Conservation (phyloP, 1,140 invertebrate species). For the Saccostrea glomerata region DNA sequence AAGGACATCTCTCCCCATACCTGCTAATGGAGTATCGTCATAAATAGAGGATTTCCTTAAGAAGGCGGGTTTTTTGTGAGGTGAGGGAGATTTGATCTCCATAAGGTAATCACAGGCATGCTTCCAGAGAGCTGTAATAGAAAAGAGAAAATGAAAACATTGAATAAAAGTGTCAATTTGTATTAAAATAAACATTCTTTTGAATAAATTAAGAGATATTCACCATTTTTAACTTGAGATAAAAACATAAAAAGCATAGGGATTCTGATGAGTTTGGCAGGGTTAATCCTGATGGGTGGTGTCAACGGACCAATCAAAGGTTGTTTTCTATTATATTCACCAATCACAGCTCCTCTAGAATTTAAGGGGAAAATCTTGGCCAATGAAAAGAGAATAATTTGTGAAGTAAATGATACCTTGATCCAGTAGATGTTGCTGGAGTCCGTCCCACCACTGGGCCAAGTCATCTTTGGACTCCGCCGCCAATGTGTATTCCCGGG, state of each 20-base stretch:
- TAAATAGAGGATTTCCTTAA: constrained; percentile 74
- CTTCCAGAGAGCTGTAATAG: constrained; percentile 81
- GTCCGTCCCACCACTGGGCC: constrained; percentile 75
- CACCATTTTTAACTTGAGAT: too few species aligned
- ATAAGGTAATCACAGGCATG: constrained; percentile 83
- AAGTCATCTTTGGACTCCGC: constrained; percentile 73
- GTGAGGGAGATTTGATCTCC: constrained; percentile 78
- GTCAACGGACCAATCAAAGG: too few species aligned
- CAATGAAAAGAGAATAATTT: too few species aligned
- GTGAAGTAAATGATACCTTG: constrained; percentile 66
- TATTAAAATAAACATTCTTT: background rate
- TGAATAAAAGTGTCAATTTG: background rate
- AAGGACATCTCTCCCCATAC: constrained; percentile 43
- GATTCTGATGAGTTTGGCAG: too few species aligned
- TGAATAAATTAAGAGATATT: too few species aligned
- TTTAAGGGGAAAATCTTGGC: too few species aligned
- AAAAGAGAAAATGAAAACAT: constrained; percentile 43
- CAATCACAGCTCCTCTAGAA: too few species aligned
- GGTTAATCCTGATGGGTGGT: too few species aligned
- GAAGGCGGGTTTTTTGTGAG: constrained; percentile 65
- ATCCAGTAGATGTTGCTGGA: constrained; percentile 76
- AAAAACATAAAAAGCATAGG: too few species aligned
- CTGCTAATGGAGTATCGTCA: constrained; percentile 75
- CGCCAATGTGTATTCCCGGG: constrained; percentile 68
- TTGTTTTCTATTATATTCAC: too few species aligned